Conservation (phyloP, 2,113 vertebrate species). For the Apaloderma vittatum region DNA sequence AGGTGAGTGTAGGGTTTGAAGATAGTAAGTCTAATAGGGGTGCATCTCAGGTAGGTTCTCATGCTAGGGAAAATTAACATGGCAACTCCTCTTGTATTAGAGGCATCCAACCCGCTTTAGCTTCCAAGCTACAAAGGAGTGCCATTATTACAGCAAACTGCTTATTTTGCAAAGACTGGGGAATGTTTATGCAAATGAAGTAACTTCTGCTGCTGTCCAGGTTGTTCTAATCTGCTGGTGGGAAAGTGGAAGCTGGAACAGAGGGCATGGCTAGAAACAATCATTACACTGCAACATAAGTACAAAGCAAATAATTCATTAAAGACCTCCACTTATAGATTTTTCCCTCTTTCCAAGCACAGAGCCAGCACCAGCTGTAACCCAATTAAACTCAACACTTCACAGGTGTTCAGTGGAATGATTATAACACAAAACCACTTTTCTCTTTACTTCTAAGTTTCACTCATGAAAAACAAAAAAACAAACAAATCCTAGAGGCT, state of each 20-base stretch:
- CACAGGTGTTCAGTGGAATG: conserved; percentile 39
- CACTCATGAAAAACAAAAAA: background rate
- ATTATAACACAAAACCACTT: conserved; percentile 5
- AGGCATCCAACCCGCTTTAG: background rate
- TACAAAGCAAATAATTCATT: background rate
- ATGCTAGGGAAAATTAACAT: background rate
- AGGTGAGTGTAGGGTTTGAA: background rate
- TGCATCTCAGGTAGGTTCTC: background rate
- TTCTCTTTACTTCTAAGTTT: conserved; percentile 25
- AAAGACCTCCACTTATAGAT: background rate
- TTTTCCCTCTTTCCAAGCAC: background rate
- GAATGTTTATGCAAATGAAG: background rate
- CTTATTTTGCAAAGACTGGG: background rate
- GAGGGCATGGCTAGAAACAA: background rate
- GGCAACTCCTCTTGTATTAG: background rate
- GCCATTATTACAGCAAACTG: background rate
- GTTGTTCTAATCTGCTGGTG: background rate
- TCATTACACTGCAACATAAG: background rate
- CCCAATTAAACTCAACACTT: conserved; percentile 44
- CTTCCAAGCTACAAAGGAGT: background rate
- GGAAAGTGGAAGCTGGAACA: background rate
- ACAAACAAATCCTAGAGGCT: background rate
- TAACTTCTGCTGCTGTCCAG: background rate
- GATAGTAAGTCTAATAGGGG: background rate
- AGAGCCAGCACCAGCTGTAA: conserved; percentile 11